Evolutionary conservation across 1,140 invertebrate species (phyloP).

Genomic region (Hyposmocoma kahamanoa): DNA sequence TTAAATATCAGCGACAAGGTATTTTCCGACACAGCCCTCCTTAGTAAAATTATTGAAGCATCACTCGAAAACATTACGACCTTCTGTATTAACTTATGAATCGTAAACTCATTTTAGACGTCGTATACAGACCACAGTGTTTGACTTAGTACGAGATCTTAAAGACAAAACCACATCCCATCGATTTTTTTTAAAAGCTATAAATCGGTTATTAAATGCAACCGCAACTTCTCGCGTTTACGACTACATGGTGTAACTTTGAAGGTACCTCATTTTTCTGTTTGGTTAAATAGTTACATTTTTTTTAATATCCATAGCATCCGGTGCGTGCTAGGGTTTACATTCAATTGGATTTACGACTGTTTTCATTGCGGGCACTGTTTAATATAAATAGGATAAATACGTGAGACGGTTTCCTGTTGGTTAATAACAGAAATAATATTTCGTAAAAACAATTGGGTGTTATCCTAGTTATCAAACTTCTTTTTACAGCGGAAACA

Average conservation of each 20-base stretch:
- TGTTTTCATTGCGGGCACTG: constrained; percentile 64
- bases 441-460: constrained; percentile 54
- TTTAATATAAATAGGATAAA: constrained; percentile 70
- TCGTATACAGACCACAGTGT: constrained; percentile 18
- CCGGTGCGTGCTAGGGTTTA: constrained; percentile 48
- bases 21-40: too few relatives aligned
- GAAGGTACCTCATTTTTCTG: constrained; percentile 26
- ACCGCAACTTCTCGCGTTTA: constrained; percentile 40
- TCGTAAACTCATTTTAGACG: constrained; percentile 19
- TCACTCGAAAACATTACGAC: too few relatives aligned
- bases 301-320: constrained; percentile 57
- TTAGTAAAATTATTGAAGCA: too few relatives aligned
- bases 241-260: constrained; percentile 22
- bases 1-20: too few relatives aligned
- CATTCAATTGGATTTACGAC: constrained; percentile 65
- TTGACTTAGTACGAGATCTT: constrained; percentile 27
- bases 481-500: too few relatives aligned
- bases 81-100: constrained; percentile 25
- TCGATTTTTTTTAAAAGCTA: constrained; percentile 43
- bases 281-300: constrained; percentile 48
- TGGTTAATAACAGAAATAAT: constrained; percentile 43
- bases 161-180: constrained; percentile 49
- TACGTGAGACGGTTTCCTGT: constrained; percentile 58
- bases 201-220: constrained; percentile 41
- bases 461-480: constrained; percentile 20